phyloP scores from a whole-genome alignment of 2,113 vertebrate genomes.

The Pseudorasbora parva region DNA sequence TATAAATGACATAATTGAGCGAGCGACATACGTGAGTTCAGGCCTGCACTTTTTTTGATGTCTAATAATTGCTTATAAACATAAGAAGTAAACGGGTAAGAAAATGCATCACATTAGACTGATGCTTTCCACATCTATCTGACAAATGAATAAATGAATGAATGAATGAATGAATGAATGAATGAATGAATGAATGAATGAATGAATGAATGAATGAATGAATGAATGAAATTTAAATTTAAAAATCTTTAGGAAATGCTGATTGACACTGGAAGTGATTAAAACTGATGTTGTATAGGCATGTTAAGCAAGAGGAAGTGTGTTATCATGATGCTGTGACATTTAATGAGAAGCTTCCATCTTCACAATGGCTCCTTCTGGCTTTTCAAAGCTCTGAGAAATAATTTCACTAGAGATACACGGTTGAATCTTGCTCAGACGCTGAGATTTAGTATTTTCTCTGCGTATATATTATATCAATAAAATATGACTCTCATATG shows the following conservation, averaged over 20 bases:
- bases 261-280: constrained; percentile 61
- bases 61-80: constrained; percentile 68
- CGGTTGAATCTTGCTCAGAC: neutral
- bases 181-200: too few relatives aligned
- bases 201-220: too few relatives aligned
- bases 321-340: neutral
- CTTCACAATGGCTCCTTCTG: constrained; percentile 17
- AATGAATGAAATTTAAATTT: neutral
- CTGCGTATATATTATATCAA: neutral
- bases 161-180: too few relatives aligned
- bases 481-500: neutral
- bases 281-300: constrained; percentile 36
- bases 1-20: constrained; percentile 56
- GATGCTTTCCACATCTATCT: neutral
- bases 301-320: constrained; percentile 3
- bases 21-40: constrained; percentile 24
- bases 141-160: neutral
- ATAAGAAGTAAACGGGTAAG: constrained; percentile 40
- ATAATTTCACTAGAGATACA: neutral
- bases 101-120: neutral
- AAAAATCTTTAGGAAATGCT: constrained; percentile 35
- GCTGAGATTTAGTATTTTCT: neutral
- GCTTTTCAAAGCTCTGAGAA: constrained; percentile 1
- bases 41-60: constrained; percentile 40
- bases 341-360: constrained; percentile 38